A percentile compares a stretch with the other conserved stretches of the same genome.
Conservation (phyloP, 1,140 invertebrate genomes). For the Ladona fulva region DNA sequence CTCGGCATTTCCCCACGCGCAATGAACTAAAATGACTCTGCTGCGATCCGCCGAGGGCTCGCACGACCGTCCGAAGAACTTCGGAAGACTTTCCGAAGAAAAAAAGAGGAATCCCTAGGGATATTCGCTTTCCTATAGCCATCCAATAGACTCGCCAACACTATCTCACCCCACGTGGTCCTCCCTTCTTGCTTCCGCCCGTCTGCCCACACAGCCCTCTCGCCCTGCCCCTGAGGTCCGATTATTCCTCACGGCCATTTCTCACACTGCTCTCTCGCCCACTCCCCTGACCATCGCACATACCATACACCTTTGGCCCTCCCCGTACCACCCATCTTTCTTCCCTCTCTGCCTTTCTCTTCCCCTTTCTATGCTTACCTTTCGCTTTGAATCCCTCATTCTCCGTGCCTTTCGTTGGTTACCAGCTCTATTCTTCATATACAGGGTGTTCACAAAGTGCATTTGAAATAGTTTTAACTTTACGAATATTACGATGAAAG, state of each 20-base stretch:
- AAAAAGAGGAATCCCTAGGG: neutral
- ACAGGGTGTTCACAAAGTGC: too few species aligned
- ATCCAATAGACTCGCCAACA: neutral
- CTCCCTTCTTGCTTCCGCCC: neutral
- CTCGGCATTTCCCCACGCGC: too few species aligned
- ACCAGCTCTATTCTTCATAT: too few species aligned
- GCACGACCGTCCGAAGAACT: too few species aligned
- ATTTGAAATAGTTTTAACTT: too few species aligned
- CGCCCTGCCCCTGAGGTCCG: neutral
- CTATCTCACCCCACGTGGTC: neutral
- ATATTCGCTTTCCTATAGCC: neutral
- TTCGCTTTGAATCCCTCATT: too few species aligned
- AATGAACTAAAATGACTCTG: too few species aligned
- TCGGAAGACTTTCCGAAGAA: too few species aligned
- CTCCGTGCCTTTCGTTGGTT: too few species aligned
- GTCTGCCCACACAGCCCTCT: neutral
- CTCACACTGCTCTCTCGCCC: neutral
- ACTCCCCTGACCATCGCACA: neutral
- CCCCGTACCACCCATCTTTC: neutral
- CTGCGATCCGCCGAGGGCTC: too few species aligned
- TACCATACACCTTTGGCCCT: neutral
- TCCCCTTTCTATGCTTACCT: neutral
- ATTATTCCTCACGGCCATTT: neutral
- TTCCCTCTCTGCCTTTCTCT: neutral
- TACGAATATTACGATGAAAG: too few species aligned